Evolutionary conservation across 2,888 invertebrate genomes (phyloP).

Genomic region (Volucella zonaria): DNA sequence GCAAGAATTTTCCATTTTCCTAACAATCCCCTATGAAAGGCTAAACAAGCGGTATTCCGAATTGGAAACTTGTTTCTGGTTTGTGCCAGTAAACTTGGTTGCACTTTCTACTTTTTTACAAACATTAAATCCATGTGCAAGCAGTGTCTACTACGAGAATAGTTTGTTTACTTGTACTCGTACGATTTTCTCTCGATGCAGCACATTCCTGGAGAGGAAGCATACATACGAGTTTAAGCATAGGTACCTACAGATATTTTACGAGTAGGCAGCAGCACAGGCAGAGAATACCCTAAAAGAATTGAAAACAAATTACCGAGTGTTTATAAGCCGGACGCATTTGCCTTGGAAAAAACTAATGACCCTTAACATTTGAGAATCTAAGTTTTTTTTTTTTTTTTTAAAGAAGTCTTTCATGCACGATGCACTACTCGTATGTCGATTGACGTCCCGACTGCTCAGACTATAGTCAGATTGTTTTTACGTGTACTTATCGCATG

Average conservation of each 20-base stretch:
- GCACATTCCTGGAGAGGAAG: neutral
- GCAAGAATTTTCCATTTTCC: no score
- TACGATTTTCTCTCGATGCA: slow-evolving; percentile 12
- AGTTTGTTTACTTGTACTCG: neutral
- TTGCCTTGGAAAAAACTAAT: slow-evolving; percentile 3
- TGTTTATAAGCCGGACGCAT: slow-evolving; percentile 10
- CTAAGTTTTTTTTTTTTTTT: neutral
- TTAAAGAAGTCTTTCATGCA: neutral
- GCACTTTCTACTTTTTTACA: slow-evolving; percentile 39
- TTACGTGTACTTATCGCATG: neutral
- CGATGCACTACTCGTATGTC: neutral
- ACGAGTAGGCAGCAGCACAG: neutral
- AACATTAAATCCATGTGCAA: neutral
- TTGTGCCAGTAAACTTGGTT: slow-evolving; percentile 8
- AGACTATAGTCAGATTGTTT: neutral
- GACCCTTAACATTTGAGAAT: slow-evolving; percentile 10
- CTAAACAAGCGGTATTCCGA: no score
- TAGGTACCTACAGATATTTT: no score
- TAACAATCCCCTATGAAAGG: no score
- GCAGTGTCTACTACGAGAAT: no score
- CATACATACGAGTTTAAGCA: neutral
- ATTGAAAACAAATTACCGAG: neutral
- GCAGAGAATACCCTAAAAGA: neutral
- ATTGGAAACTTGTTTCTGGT: neutral
- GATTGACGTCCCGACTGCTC: no score